These are phyloP conservation scores for Malacoraja senta DNA, from an alignment of 2,797 vertebrate species.

Conservation along the genomic window DNA sequence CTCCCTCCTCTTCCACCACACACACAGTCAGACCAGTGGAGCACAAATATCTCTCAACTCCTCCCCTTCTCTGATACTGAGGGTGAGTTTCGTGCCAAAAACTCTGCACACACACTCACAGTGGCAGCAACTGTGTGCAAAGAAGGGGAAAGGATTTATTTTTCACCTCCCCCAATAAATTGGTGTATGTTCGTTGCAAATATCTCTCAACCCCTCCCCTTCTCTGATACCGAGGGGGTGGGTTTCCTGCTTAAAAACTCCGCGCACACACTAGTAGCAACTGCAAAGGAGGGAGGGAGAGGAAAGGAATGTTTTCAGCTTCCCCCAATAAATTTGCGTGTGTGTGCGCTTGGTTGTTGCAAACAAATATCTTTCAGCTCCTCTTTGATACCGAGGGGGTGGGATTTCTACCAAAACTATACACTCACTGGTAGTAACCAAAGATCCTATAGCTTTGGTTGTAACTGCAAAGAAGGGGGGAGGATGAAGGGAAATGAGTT, in stretches of 20 bases:
- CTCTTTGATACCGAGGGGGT: too few relatives aligned
- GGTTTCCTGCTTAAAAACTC: too few relatives aligned
- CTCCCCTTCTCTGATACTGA: not conserved
- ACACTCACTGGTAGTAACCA: too few relatives aligned
- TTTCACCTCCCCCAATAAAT: not conserved
- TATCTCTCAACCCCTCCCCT: too few relatives aligned
- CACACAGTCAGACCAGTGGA: not conserved
- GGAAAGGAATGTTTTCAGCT: not conserved
- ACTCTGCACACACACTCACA: not conserved
- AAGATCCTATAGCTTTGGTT: too few relatives aligned
- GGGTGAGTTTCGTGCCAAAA: constrained; percentile 10
- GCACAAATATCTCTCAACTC: not conserved
- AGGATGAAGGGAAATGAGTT: not conserved
- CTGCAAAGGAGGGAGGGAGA: too few relatives aligned
- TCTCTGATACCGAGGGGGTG: too few relatives aligned
- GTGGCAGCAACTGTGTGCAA: not conserved
- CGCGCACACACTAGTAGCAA: too few relatives aligned
- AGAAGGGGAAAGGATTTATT: not conserved
- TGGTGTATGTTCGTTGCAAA: too few relatives aligned
- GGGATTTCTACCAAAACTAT: too few relatives aligned
- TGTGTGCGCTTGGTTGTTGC: too few relatives aligned
- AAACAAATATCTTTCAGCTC: too few relatives aligned
- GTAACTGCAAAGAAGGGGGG: not conserved
- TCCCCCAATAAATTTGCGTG: not conserved
- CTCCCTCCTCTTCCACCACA: not conserved